Evolutionary conservation across 1,140 invertebrate species (phyloP), one percentile per base, ranked within the genome.

Genomic region (Mamestra configurata): DNA sequence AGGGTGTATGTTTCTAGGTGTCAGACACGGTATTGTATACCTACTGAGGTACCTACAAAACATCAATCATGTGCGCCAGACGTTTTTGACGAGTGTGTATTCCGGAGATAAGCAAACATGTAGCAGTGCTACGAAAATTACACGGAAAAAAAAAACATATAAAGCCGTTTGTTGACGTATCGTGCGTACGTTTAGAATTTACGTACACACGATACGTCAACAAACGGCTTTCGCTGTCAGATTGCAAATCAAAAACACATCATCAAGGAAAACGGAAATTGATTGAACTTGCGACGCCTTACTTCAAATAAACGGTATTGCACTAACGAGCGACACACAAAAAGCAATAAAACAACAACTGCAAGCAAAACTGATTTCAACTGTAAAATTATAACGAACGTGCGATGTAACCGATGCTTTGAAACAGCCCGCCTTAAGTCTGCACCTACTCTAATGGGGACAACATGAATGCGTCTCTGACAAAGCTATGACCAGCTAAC

Each of bases 351-450:
- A 1, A 20, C 3, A 22, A 40, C 31, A 40, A n/a, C 10, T 66
- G 35, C 35, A 64, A 15, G 31, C 59, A 64, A 31, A 18, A 20
- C 61, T 66, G 35, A 66, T 66, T 20, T 22, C 35, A 40, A 66
- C 61, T 40, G 61, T 66, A 22, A 40, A 40, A 66, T 66, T 66
- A 40, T 66, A 66, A 66, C 61, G 61, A 66, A 66, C 61, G 61
- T 40, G 35, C 35, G 10, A 22, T 40, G 18, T 20, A 40, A 66
- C 31, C n/a, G 61, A 40, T 40, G 35, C 66, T 70, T 70, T 46
- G 66, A 46, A 64, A 37, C 31, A 37, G 55, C 6, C 35, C 31
- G 66, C n/a, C 35, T 66, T 70, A 49, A 70, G 40, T 70, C 40
- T n/a, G 40, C 22, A 49, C 3, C 43, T 15, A 70, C 7, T 49